phyloP scores from a whole-genome alignment of 2,797 vertebrate genomes.

The Pseudomugil gertrudae region DNA sequence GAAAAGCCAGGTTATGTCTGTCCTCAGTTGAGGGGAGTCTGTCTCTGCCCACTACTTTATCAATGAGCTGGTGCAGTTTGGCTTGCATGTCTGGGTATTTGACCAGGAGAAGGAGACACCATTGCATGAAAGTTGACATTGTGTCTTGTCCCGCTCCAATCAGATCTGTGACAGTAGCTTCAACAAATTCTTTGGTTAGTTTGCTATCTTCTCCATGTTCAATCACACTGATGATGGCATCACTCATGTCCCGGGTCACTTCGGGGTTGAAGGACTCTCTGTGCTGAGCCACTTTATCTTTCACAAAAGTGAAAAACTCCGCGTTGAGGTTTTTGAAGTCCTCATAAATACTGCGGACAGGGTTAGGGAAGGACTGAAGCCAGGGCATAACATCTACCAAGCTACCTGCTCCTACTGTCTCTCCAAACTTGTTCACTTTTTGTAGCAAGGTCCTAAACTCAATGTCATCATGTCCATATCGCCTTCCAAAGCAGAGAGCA shows the following conservation, averaged over 20 bases:
- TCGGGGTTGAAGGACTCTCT: constrained; percentile 78
- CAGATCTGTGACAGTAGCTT: constrained; percentile 90
- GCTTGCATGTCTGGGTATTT: constrained; percentile 80
- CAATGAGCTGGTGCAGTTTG: constrained; percentile 83
- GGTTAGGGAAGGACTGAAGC: constrained; percentile 92
- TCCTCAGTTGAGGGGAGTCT: constrained; percentile 88
- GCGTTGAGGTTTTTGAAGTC: constrained; percentile 86
- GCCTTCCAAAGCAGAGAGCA: constrained; percentile 94
- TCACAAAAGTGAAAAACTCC: constrained; percentile 85
- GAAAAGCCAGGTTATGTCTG: constrained; percentile 83
- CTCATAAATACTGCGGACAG: constrained; percentile 84
- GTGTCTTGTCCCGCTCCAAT: constrained; percentile 98
- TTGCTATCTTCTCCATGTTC: constrained; percentile 75
- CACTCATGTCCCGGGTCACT: constrained; percentile 84
- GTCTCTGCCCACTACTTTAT: constrained; percentile 85
- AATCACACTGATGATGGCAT: constrained; percentile 86
- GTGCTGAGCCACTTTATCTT: constrained; percentile 83
- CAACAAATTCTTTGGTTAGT: constrained; percentile 73
- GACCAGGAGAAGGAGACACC: constrained; percentile 88
- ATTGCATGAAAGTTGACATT: constrained; percentile 88
- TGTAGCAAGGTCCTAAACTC: constrained; percentile 90
- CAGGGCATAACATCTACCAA: constrained; percentile 94
- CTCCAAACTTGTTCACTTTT: constrained; percentile 88
- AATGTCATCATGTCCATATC: constrained; percentile 88
- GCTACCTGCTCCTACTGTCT: constrained; percentile 92